These are phyloP conservation scores for Hirundichthys speculiger DNA, from an alignment of 2,113 vertebrate species.

Conservation along the genomic window DNA sequence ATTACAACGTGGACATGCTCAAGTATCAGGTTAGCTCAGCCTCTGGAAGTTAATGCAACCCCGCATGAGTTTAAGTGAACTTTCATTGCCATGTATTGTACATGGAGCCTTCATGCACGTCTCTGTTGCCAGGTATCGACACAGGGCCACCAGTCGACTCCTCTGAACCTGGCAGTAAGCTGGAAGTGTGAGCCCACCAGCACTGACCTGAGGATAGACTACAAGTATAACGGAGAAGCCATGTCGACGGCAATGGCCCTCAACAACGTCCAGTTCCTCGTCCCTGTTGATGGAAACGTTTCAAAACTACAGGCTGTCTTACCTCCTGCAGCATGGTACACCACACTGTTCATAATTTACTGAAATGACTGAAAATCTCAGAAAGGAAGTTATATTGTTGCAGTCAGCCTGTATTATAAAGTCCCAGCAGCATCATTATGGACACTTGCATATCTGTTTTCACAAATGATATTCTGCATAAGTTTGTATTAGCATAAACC, in stretches of 20 bases:
- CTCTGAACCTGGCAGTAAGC: conserved; percentile 94
- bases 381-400: too few species aligned
- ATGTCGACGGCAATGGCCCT: conserved; percentile 91
- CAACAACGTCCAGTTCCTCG: conserved; percentile 97
- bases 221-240: conserved; percentile 95
- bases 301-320: conserved; percentile 95
- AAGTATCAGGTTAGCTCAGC: conserved; percentile 91
- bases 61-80: not conserved
- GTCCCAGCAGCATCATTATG: too few species aligned
- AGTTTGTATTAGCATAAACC: too few species aligned
- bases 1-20: conserved; percentile 99
- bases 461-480: too few species aligned
- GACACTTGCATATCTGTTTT: too few species aligned
- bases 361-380: not conserved
- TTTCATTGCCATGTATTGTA: not conserved
- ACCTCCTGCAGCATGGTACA: conserved; percentile 94
- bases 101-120: not conserved
- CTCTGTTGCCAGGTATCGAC: conserved; percentile 85
- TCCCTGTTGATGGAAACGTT: conserved; percentile 93
- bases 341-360: not conserved
- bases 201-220: conserved; percentile 97
- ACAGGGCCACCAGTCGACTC: conserved; percentile 92
- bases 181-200: conserved; percentile 94
- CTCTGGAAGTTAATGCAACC: not conserved
- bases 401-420: too few species aligned